phyloP scores from a whole-genome alignment of 1,140 invertebrate genomes.

The Drosophila sp. region DNA sequence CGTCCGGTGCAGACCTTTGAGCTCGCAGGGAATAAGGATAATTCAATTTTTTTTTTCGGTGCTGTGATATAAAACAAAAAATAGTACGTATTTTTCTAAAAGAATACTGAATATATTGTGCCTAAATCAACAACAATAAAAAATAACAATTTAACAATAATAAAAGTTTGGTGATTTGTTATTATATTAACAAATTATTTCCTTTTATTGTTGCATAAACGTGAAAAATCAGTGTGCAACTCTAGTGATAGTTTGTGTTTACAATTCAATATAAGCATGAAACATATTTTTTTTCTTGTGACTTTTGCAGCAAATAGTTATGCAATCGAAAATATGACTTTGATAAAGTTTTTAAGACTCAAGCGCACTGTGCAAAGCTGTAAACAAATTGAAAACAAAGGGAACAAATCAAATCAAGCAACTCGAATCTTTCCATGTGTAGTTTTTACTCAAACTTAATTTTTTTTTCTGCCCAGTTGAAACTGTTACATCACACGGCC shows the following conservation, averaged over 20 bases:
- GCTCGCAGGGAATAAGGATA: conserved; percentile 78
- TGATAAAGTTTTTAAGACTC: not conserved
- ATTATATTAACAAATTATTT: conserved; percentile 14
- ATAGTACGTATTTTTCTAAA: conserved; percentile 78
- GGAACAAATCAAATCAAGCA: not conserved
- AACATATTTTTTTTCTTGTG: conserved; percentile 52
- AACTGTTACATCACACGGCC: conserved; percentile 73
- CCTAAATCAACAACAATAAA: conserved; percentile 27
- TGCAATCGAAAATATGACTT: conserved; percentile 46
- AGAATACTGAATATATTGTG: conserved; percentile 17
- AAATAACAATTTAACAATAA: conserved; percentile 20
- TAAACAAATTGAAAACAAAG: not conserved
- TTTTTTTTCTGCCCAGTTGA: not conserved
- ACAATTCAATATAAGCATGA: conserved; percentile 26
- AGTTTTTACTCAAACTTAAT: not conserved
- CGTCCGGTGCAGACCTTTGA: conserved; percentile 81
- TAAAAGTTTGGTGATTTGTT: conserved; percentile 22
- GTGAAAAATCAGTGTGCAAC: conserved; percentile 14
- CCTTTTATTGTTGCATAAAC: conserved; percentile 48
- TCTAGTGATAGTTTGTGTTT: conserved; percentile 19
- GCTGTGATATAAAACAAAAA: conserved; percentile 83
- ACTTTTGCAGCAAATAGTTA: conserved; percentile 42
- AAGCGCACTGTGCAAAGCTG: not conserved
- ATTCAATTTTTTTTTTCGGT: conserved; percentile 81
- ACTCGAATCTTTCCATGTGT: conserved; percentile 1